Evolutionary conservation across 2,888 invertebrate genomes (phyloP).

Genomic region (Erebia ligea): DNA sequence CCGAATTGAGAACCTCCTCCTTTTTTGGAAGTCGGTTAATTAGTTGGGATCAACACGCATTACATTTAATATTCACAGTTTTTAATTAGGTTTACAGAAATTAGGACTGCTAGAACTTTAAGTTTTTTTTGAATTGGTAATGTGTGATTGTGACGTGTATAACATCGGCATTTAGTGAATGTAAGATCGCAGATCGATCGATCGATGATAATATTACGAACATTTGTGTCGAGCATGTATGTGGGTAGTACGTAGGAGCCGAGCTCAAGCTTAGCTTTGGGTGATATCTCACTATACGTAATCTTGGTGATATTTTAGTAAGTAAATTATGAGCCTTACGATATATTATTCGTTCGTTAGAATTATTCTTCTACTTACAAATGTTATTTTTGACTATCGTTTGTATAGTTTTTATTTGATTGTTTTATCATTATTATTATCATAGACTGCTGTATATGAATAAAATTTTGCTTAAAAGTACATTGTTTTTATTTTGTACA

Average conservation of each 20-base stretch:
- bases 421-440: slow-evolving; percentile 49
- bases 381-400: slow-evolving; percentile 60
- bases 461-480: slow-evolving; percentile 59
- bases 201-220: no score
- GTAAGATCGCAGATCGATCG: no score
- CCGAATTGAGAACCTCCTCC: no score
- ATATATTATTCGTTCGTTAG: slow-evolving; percentile 49
- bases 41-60: no score
- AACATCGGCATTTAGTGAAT: no score
- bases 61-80: no score
- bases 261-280: slow-evolving; percentile 59
- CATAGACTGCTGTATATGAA: slow-evolving; percentile 63
- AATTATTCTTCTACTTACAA: slow-evolving; percentile 55
- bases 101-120: no score
- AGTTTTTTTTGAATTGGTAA: no score
- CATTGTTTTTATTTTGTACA: slow-evolving; percentile 13
- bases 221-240: neutral
- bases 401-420: slow-evolving; percentile 64
- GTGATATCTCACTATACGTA: slow-evolving; percentile 79
- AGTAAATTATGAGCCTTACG: slow-evolving; percentile 69
- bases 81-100: no score
- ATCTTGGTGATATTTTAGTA: slow-evolving; percentile 77
- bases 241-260: neutral
- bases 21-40: no score
- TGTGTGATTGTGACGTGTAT: no score